Evolutionary conservation across 2,797 vertebrate species (phyloP), one percentile per base, ranked within the genome.

Genomic region (Sylvia borin): DNA sequence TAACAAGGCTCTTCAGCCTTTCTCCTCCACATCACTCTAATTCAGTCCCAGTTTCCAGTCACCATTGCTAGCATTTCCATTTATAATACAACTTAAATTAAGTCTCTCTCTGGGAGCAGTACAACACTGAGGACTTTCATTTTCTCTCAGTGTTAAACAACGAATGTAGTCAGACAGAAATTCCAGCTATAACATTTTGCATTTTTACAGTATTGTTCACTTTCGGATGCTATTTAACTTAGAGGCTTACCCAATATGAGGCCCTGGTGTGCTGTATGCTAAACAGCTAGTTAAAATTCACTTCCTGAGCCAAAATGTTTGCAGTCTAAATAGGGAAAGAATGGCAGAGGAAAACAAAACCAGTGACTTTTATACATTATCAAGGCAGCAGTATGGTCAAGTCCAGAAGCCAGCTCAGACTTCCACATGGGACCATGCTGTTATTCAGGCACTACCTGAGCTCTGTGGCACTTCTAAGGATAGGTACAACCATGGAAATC

Each of bases 361-460:
- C 24, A 50, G 42, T 22, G 38, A 36, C n/a, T 77, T 57, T 60
- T 47, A 13, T 2, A 36, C 11, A 25, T 47, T 84, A 72, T 71
- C 58, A 80, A 71, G 20, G 43, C 43, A 88, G 16, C 16, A 92
- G 50, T 31, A 80, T 5, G 15, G 47, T 74, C 34, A 55, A 74
- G 38, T n/a, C 65, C 32, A 79, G 60, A 93, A 74, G 53, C 8
- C 81, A 82, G 21, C 20, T 85, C 36, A 88, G 32, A 25, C 45
- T 47, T 5, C 2, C 31, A 79, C 0, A 0, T 13, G 42, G 31
- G 22, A 65, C 27, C 17, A 15, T 11, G 21, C 26, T 60, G 54
- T 51, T 62, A 7, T 40, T 82, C 48, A 71, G 51, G 32, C 19
- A 65, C 13, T 36, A 43, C n/a, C 47, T 68, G 51, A 91, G 54